A percentile compares a stretch with the other conserved stretches of the same genome.
Evolutionary conservation across 2,888 invertebrate species (phyloP).

Genomic region (Ferrisia virgata): DNA sequence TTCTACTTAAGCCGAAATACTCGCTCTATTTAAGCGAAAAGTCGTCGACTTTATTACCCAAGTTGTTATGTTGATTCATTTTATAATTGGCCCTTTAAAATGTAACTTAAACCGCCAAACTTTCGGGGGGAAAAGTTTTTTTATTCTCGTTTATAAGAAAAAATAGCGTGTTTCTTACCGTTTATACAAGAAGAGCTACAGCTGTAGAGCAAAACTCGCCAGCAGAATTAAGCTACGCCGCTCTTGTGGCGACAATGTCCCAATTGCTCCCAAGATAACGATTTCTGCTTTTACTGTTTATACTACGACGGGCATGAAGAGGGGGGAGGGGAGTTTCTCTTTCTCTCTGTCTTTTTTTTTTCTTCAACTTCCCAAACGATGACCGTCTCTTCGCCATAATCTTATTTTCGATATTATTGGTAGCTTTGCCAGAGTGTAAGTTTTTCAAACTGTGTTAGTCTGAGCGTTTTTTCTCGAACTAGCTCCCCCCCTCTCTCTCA

Average conservation of each 20-base stretch:
- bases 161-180: constrained; percentile 27
- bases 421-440: not conserved
- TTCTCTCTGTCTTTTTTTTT: no score
- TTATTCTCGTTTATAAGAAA: constrained; percentile 23
- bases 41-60: constrained; percentile 30
- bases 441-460: not conserved
- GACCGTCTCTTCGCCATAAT: constrained; percentile 3
- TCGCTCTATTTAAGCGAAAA: constrained; percentile 30
- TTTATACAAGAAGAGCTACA: not conserved
- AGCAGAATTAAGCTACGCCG: constrained; percentile 24
- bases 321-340: no score
- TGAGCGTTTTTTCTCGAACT: no score
- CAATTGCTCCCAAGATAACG: constrained; percentile 32
- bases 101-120: constrained; percentile 31
- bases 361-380: constrained; percentile 1
- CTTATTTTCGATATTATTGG: constrained; percentile 32
- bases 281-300: constrained; percentile 32
- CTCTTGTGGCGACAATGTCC: constrained; percentile 31
- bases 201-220: constrained; percentile 12
- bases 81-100: constrained; percentile 32
- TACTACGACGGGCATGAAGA: no score
- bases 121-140: constrained; percentile 24
- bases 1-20: constrained; percentile 27
- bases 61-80: constrained; percentile 33
- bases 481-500: no score